These are phyloP conservation scores for Alfaro cultratus DNA, from an alignment of 2,797 vertebrate species.

Conservation along the genomic window DNA sequence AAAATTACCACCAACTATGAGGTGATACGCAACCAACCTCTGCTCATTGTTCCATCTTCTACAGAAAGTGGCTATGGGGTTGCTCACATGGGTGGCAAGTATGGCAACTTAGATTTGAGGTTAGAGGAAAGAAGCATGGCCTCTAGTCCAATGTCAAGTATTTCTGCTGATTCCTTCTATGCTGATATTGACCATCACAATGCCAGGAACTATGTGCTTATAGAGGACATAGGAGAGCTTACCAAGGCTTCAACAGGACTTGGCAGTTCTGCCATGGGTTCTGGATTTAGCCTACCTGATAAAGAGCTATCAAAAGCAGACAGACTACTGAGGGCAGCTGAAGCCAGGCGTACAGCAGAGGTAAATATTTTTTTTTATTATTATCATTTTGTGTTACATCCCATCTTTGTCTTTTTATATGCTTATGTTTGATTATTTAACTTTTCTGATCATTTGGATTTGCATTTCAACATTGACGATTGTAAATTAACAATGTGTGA, in stretches of 20 bases:
- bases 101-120: slow-evolving; percentile 91
- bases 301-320: slow-evolving; percentile 96
- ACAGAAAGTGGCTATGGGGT: slow-evolving; percentile 90
- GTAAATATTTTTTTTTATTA: slow-evolving; percentile 48
- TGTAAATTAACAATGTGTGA: background rate
- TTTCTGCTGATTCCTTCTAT: slow-evolving; percentile 98
- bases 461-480: background rate
- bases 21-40: slow-evolving; percentile 93
- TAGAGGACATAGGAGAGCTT: slow-evolving; percentile 98
- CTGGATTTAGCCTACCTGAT: slow-evolving; percentile 92
- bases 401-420: background rate
- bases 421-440: background rate
- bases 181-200: slow-evolving; percentile 95
- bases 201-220: slow-evolving; percentile 93
- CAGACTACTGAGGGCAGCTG: slow-evolving; percentile 89
- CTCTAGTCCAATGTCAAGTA: slow-evolving; percentile 96
- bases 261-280: slow-evolving; percentile 83
- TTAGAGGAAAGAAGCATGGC: slow-evolving; percentile 96
- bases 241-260: slow-evolving; percentile 90
- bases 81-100: slow-evolving; percentile 91
- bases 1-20: slow-evolving; percentile 97
- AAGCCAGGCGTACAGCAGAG: slow-evolving; percentile 91
- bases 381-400: background rate
- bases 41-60: slow-evolving; percentile 95
- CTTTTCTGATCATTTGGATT: background rate